Base-by-base conservation (phyloP, 2,797 vertebrate genomes). In the Helarctos malayanus region DNA sequence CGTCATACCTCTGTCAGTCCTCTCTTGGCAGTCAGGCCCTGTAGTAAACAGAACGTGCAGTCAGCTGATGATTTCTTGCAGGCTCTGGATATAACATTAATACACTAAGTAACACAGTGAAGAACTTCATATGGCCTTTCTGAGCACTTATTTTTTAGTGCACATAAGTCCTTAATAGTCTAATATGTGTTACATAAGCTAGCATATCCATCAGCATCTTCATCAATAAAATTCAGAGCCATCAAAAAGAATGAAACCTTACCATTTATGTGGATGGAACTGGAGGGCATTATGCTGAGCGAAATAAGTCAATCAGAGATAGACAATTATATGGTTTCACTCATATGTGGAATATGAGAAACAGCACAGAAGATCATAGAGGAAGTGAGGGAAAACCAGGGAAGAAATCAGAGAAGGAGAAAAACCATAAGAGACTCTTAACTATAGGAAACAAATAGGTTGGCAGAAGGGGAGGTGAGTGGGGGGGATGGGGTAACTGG, bases 161-260 rank as follows among this genome's bases (percentile, higher is more conserved):
- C 65, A 87, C 54, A 89, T 25, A 89, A 32, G 27, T 71, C 49
- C 41, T 88, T 15, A 38, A 96, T 71, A 79, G 27, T 65, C 75
- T 84, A 69, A 49, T 54, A 32, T 86, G 27, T 38, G 2, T 63
- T 94, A 68, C 3, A 15, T 75, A 95, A 87, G n/a, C 56, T 87
- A 90, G 32, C 18, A 3, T 81, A 56, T 90, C 76, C 89, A 57
- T 92, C 41, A 79, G 12, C 29, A 87, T 89, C 14, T 83, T 68
- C 68, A 9, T 86, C 49, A 89, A 29, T 93, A 94, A 86, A 91
- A 86, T 86, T 91, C 47, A 89, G 45, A 86, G 16, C 65, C n/a
- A 68, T 35, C 65, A 68, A 19, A 68, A 68, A 68, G n/a, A n/a
- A 68, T 35, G 18, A 38, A 68, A 38, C 35, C n/a, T 68, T 35